phyloP scores from a whole-genome alignment of 2,888 invertebrate species.

The Andrena dorsata region DNA sequence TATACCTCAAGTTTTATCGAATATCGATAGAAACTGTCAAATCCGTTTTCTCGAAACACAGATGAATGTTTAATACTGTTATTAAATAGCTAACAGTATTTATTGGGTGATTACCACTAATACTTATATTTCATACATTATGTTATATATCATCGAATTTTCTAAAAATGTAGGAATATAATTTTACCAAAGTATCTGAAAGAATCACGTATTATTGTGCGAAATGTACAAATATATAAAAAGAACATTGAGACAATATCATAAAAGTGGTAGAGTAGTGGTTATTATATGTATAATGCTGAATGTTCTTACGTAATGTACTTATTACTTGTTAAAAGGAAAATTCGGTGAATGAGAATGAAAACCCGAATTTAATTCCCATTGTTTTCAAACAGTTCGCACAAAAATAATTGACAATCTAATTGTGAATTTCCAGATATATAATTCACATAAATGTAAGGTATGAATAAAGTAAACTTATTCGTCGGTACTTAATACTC shows the following conservation, averaged over 20 bases:
- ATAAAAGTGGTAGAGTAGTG: background rate
- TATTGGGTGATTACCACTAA: background rate
- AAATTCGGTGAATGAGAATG: background rate
- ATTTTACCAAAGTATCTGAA: slow-evolving; percentile 1
- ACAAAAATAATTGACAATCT: background rate
- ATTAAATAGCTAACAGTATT: background rate
- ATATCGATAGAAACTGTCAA: background rate
- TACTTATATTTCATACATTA: background rate
- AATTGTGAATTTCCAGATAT: background rate
- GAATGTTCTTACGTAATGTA: slow-evolving; percentile 6
- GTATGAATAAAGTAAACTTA: slow-evolving; percentile 19
- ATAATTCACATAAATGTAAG: slow-evolving; percentile 11
- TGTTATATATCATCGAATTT: background rate
- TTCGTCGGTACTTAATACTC: slow-evolving; percentile 65
- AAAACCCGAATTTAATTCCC: background rate
- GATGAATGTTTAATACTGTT: background rate
- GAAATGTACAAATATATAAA: slow-evolving; percentile 33
- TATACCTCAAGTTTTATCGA: background rate
- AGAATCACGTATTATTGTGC: slow-evolving; percentile 15
- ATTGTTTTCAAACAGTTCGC: background rate
- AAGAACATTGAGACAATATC: slow-evolving; percentile 9
- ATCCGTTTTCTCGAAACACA: background rate
- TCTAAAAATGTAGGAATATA: background rate
- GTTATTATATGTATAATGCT: background rate
- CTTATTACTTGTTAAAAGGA: slow-evolving; percentile 9